These are phyloP conservation scores for Okamejei kenojei DNA, from an alignment of 2,797 vertebrate genomes.

Conservation along the genomic window DNA sequence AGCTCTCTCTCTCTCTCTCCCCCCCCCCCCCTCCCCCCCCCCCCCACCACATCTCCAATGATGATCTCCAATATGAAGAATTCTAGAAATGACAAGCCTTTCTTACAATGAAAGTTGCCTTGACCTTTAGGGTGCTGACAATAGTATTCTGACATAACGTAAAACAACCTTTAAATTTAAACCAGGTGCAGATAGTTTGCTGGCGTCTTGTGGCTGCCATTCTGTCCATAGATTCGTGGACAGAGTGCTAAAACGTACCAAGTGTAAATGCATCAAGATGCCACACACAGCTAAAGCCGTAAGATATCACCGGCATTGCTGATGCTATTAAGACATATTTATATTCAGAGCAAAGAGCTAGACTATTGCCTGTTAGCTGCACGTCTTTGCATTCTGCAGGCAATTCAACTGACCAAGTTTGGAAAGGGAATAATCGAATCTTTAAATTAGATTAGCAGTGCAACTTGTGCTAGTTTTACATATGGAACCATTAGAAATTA, in stretches of 20 bases:
- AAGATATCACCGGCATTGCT: background rate
- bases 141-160: slow-evolving; percentile 61
- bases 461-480: background rate
- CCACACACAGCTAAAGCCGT: slow-evolving; percentile 12
- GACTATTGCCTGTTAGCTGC: background rate
- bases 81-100: slow-evolving; percentile 31
- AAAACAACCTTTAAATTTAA: slow-evolving; percentile 62
- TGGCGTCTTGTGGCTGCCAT: slow-evolving; percentile 48
- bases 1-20: background rate
- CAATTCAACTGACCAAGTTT: background rate
- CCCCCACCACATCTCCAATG: background rate
- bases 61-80: background rate
- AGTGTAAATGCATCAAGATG: background rate
- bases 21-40: no score
- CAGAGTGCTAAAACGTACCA: slow-evolving; percentile 33
- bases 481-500: background rate
- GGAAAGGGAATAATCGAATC: background rate
- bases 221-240: slow-evolving; percentile 22
- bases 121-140: slow-evolving; percentile 59
- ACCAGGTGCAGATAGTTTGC: slow-evolving; percentile 58
- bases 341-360: slow-evolving; percentile 8
- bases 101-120: slow-evolving; percentile 44
- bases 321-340: slow-evolving; percentile 25
- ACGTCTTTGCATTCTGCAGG: background rate
- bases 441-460: background rate